Base-by-base conservation (phyloP, 2,113 vertebrate genomes). In the Tringa solitaria region DNA sequence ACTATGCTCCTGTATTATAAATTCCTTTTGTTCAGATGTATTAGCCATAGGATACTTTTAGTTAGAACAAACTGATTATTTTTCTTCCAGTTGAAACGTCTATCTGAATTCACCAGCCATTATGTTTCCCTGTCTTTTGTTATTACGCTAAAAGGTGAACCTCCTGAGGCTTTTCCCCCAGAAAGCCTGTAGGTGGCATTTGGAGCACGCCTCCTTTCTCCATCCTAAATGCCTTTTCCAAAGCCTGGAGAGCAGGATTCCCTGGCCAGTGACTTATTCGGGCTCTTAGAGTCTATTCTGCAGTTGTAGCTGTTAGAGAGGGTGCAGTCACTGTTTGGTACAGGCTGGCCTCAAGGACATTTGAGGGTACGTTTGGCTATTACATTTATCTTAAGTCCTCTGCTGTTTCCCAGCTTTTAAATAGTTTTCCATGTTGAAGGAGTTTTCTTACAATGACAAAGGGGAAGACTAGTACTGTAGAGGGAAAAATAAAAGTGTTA, bases 101-200 rank as follows among this genome's bases (percentile, higher is more conserved):
- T 50, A 3, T 77, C 50, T 84, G 26, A 84, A 19, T 87, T 79
- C 43, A 46, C 10, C 30, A 60, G 51, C 51, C 4, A 0, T 12
- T 37, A 21, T 28, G 18, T 76, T 92, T 69, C 24, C 37, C 9
- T 37, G 20, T 46, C 64, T 67, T 45, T 23, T 24, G 15, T 64
- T 46, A 1, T 12, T 63, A 14, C 7, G 5, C 64, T 61, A 8
- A 28, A 63, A 32, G 32, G 4, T 77, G 60, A 68, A n/a, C 15
- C 3, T 8, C 4, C 14, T 60, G 60, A 35, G 27, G 32, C 65
- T 82, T 89, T 95, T 64, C 61, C 35, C 50, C 13, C 1, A 3
- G n/a, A 23, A 87, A 79, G 57, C 96, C 94, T 92, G 69, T 43
- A 96, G 94, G 91, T 96, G 94, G 94, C 84, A 61, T 73, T 78